Conservation (phyloP, 2,113 vertebrate genomes). For the Vombatus ursinus region DNA sequence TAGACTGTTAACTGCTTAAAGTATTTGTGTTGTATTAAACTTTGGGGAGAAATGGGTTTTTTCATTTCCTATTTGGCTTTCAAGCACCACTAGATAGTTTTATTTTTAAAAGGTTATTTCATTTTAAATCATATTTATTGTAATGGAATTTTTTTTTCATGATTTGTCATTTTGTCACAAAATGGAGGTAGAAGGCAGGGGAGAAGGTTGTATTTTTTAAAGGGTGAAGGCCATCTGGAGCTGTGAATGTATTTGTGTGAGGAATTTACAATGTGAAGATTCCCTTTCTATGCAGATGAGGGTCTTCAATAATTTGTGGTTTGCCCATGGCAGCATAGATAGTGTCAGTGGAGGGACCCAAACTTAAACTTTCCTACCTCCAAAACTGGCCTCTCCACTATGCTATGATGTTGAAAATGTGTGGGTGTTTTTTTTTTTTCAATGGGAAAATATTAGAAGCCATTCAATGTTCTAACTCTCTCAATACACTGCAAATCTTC, state of each 20-base stretch:
- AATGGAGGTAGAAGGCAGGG: background rate
- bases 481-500: no score
- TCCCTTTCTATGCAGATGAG: background rate
- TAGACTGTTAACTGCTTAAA: conserved; percentile 10
- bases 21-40: background rate
- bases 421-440: no score
- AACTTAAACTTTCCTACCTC: no score
- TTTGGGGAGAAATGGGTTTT: background rate
- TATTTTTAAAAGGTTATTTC: background rate
- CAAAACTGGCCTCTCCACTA: no score
- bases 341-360: no score
- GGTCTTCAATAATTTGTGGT: background rate
- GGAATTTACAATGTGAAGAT: background rate
- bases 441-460: no score
- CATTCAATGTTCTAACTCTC: no score
- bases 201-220: background rate
- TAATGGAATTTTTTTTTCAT: background rate
- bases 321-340: no score
- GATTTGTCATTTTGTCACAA: conserved; percentile 18
- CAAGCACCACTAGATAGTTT: background rate
- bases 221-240: background rate
- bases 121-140: background rate
- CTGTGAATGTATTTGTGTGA: background rate
- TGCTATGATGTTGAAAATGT: no score
- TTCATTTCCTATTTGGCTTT: background rate